phyloP scores from a whole-genome alignment of 2,888 invertebrate species.

The Taenaris catops region DNA sequence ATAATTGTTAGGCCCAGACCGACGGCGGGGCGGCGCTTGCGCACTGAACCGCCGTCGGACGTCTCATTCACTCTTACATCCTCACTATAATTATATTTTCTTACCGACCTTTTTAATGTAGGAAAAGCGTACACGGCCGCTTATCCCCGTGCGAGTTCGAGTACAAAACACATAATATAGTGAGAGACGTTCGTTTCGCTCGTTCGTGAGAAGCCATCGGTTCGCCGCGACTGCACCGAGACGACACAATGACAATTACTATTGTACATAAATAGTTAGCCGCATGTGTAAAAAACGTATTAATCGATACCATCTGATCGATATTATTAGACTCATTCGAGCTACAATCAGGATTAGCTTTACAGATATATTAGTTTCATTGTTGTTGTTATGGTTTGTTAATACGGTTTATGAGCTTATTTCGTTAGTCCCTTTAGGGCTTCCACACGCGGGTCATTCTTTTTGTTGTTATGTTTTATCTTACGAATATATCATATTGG shows the following conservation, averaged over 20 bases:
- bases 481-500: constrained; percentile 11
- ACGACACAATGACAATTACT: constrained; percentile 60
- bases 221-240: constrained; percentile 73
- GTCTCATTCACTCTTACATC: constrained; percentile 73
- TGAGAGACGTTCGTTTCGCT: constrained; percentile 67
- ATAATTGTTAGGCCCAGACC: constrained; percentile 70
- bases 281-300: constrained; percentile 68
- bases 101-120: constrained; percentile 74
- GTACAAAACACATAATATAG: constrained; percentile 68
- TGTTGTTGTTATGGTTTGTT: constrained; percentile 67
- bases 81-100: constrained; percentile 79
- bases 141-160: constrained; percentile 70
- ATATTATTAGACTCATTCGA: constrained; percentile 75
- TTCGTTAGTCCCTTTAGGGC: constrained; percentile 61
- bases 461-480: constrained; percentile 19
- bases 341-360: constrained; percentile 69
- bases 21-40: constrained; percentile 48
- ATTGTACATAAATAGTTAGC: constrained; percentile 77
- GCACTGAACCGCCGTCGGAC: constrained; percentile 55
- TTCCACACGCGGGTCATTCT: constrained; percentile 41
- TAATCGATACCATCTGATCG: constrained; percentile 72
- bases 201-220: constrained; percentile 78
- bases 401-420: constrained; percentile 53
- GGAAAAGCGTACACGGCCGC: constrained; percentile 75
- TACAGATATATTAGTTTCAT: constrained; percentile 64